Evolutionary conservation across 1,140 invertebrate genomes (phyloP).

Genomic region (Palaemon carinicauda): DNA sequence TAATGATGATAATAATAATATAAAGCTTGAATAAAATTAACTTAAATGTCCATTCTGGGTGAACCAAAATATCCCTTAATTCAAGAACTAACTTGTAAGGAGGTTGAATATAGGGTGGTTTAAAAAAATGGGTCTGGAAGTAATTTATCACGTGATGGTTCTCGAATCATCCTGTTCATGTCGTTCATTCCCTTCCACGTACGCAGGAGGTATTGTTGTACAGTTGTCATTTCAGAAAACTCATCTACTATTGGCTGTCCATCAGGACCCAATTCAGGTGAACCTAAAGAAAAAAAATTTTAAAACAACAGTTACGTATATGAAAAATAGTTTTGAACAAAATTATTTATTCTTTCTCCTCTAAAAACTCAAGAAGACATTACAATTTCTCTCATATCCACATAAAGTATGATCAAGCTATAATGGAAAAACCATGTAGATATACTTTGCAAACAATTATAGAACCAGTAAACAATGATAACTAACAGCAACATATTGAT

Average conservation of each 20-base stretch:
- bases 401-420: no score
- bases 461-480: no score
- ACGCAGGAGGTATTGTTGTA: slow-evolving; percentile 77
- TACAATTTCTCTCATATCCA: no score
- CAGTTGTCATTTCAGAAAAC: slow-evolving; percentile 76
- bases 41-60: slow-evolving; percentile 97
- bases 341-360: no score
- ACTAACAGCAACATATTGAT: no score
- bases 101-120: slow-evolving; percentile 92
- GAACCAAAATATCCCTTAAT: slow-evolving; percentile 93
- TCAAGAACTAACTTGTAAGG: slow-evolving; percentile 96
- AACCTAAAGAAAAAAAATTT: slow-evolving; percentile 74
- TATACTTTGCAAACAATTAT: no score
- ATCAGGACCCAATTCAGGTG: slow-evolving; percentile 76
- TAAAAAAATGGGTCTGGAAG: slow-evolving; percentile 93
- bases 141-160: slow-evolving; percentile 90
- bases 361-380: no score
- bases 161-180: slow-evolving; percentile 74
- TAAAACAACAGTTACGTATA: no score
- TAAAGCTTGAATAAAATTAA: no score
- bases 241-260: slow-evolving; percentile 83
- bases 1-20: no score
- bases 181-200: slow-evolving; percentile 79
- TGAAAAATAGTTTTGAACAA: no score
- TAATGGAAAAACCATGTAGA: no score